Base-by-base conservation (phyloP, 2,797 vertebrate species). In the Stomatorhinus walkeri region DNA sequence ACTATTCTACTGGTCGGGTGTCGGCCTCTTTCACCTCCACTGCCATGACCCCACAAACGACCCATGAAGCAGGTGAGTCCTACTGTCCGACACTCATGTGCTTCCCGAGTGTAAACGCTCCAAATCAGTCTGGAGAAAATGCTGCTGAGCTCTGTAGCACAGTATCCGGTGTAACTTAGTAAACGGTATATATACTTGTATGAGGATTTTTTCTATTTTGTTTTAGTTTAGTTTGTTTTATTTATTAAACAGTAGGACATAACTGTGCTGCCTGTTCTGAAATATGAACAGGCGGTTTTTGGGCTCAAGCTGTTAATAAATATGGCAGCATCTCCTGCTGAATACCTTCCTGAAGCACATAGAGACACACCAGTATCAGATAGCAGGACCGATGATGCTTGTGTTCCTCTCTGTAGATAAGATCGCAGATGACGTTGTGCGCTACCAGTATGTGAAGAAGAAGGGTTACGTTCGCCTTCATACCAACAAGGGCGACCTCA, bases 1-100 rank as follows among this genome's bases (percentile, higher is more conserved):
- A 99, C 93, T 99, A 99, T 91, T 99, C 98, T 56, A 99, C 98
- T 0, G 98, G 98, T 76, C 96, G 96, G 92, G 98, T 99, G 19
- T 97, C 98, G 0, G 97, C 98, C 8, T 99, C 98, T 87, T 99
- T 99, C 94, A 99, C 98, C 0, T 99, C 98, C 90, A 99, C 98
- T 0, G 98, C 98, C 56, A 98, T 99, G 97, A 95, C 96, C 36
- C 98, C 98, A 0, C 94, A 98, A 91, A 99, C 98, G 3, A 95
- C 90, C 0, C 97, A 99, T 0, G 96, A 97, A 96, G 98, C 98
- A 96, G 98, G 98, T 97, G 95, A 93, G 6, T 16, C 28, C 79
- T 85, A 19, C 19, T 79, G 7, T 6, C 72, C 3, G 1, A 28
- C 16, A 10, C 72, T 8, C 24, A 14, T 9, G 4, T 32, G 24